Evolutionary conservation across 2,113 vertebrate genomes (phyloP), one percentile per base, ranked within the genome.

Genomic region (Pogonocichla stellata): DNA sequence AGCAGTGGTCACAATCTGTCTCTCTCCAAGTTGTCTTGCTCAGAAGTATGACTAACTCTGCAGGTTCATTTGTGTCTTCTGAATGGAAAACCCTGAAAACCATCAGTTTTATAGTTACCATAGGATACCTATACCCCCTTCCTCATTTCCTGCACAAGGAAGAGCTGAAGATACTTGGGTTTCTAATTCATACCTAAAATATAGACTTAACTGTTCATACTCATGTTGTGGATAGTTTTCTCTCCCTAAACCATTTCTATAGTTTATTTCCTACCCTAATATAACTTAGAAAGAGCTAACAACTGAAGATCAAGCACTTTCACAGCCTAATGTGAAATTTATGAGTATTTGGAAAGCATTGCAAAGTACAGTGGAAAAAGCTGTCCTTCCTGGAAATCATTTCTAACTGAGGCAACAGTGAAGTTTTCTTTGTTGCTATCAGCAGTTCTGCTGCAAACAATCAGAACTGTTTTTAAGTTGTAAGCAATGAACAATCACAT

Each of bases 1-100:
- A 64, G 43, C 48, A 51, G 22, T 19, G 13, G 28, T 19, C 25
- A 31, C 0, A 0, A 4, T 10, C 70, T 58, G 25, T n/a, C 12
- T 56, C 25, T 51, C 61, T 69, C 31, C 25, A 72, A 24, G 33
- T 0, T 69, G 16, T 36, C 36, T 80, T 85, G 47, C 53, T 43
- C 23, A 62, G 18, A 54, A 43, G 15, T 36, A 13, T 20, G 43
- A 79, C 48, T 51, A 34, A 67, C 6, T 50, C 26, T 64, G 9
- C 26, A 51, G 33, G 29, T 65, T 72, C 24, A 10, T 23, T 72
- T 72, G 8, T 43, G n/a, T 38, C 20, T 80, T 72, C 62, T 40
- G 53, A 85, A 51, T 22, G 6, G 28, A 74, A 74, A 85, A 54
- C 8, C 19, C 34, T 34, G 10, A 47, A 81, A 90, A 29, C 1